A percentile compares a stretch with the other conserved stretches of the same genome.
Conservation (phyloP, 2,113 vertebrate species). For the Urocolius indicus region DNA sequence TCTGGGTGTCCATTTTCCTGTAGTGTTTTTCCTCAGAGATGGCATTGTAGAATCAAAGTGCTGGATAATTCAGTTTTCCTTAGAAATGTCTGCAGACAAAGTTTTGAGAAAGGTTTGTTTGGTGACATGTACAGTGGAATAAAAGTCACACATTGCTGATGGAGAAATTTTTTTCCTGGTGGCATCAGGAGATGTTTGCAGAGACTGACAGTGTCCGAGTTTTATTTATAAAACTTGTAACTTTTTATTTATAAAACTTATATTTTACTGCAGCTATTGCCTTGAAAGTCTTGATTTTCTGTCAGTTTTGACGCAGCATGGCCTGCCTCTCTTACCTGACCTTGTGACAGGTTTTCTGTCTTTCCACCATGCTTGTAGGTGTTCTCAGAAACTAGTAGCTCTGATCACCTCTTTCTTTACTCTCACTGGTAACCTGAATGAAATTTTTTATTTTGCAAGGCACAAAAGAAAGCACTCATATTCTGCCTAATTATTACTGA, state of each 20-base stretch:
- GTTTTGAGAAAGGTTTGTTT: conserved; percentile 18
- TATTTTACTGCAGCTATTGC: conserved; percentile 62
- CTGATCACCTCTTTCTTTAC: not conserved
- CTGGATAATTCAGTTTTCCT: not conserved
- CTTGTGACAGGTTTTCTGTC: conserved; percentile 47
- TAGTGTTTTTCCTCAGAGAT: not conserved
- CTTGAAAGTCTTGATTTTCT: conserved; percentile 79
- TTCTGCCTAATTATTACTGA: not conserved
- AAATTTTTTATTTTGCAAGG: conserved; percentile 3
- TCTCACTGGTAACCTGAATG: not conserved
- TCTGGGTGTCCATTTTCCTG: not conserved
- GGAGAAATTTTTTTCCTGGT: conserved; percentile 64
- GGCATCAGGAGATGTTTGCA: conserved; percentile 74
- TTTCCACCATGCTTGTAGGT: conserved; percentile 7
- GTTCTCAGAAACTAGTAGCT: conserved; percentile 41
- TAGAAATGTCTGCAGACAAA: conserved; percentile 1
- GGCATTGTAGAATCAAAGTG: not conserved
- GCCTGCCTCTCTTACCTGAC: not conserved
- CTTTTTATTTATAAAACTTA: too few relatives aligned
- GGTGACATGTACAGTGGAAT: conserved; percentile 22
- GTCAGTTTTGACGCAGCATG: conserved; percentile 75
- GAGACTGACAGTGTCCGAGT: conserved; percentile 78
- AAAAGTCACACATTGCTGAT: conserved; percentile 62
- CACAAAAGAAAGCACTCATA: not conserved
- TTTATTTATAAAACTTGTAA: too few relatives aligned